Evolutionary conservation across 2,888 invertebrate genomes (phyloP), one percentile per base, ranked within the genome.

Genomic region (Mesorhabditis belari): DNA sequence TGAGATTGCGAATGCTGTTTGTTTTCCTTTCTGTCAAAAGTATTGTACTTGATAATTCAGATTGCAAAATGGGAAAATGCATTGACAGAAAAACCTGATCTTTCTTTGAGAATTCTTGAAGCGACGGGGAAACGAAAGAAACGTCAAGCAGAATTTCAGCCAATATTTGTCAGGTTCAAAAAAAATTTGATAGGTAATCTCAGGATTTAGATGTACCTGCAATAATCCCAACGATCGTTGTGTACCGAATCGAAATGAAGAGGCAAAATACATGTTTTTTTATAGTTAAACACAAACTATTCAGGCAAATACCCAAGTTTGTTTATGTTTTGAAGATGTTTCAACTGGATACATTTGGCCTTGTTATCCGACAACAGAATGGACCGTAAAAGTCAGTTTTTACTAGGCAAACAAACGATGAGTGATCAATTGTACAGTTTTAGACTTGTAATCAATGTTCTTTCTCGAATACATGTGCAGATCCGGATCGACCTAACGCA

Each of bases 291-390:
- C n/a, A n/a, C n/a, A n/a, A n/a, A n/a, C n/a, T 28, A 23, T 66
- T 54, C 44, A 76, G 75, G 66, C 68, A 17, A 77, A 80, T 57
- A 70, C 78, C 0, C 69, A 75, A 6, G 73, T 79, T 5, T 80
- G 80, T 60, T 70, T 80, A 62, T 80, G 80, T 55, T 81, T 76
- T 55, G 79, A 81, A 59, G 80, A 81, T 60, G 67, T 70, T 5
- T 66, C 74, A 5, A 72, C 75, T n/a, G 80, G 80, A 21, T 67
- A 75, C 29, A 76, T 80, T 19, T 80, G 80, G 80, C 80, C 80
- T 5, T 80, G 80, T 55, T 80, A 80, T 62, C 74, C 77, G 27
- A 68, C 72, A 2, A 58, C 70, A 5, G 75, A 65, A 4, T 80
- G 80, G 80, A 73, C 65, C 55, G 75, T 74, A 27, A 77, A 79